Conservation (phyloP, 2,888 invertebrate species). For the Labia minor region DNA sequence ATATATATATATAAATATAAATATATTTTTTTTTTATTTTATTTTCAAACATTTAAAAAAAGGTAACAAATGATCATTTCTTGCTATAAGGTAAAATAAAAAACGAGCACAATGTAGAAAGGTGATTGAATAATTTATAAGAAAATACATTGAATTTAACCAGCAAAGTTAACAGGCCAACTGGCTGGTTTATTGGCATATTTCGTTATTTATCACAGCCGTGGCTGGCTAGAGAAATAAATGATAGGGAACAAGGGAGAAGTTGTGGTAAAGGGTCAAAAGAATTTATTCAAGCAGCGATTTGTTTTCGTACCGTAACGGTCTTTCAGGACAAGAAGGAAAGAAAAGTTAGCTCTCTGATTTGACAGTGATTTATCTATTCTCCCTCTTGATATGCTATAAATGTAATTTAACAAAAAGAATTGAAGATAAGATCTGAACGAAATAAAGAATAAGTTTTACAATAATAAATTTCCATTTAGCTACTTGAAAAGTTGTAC, state of each 20-base stretch:
- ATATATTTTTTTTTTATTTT: no score
- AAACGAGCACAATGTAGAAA: neutral
- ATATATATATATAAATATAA: no score
- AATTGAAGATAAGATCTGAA: neutral
- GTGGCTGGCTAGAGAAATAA: neutral
- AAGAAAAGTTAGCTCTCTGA: neutral
- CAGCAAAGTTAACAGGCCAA: neutral
- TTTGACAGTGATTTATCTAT: slow-evolving; percentile 13
- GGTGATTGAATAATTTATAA: slow-evolving; percentile 8
- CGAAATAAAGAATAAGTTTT: no score
- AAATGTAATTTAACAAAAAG: neutral
- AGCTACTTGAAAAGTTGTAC: no score
- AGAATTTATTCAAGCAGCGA: slow-evolving; percentile 8
- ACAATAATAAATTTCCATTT: no score
- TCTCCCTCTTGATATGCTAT: neutral
- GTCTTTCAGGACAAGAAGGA: neutral
- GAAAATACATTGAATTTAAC: neutral
- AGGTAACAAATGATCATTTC: neutral
- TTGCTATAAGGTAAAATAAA: neutral
- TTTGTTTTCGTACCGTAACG: neutral
- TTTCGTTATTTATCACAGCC: neutral
- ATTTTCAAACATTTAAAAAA: neutral
- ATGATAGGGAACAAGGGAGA: neutral
- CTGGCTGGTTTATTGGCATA: neutral
- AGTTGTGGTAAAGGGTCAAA: slow-evolving; percentile 8